A percentile compares a stretch with the other conserved stretches of the same genome.
These are phyloP conservation scores for Dendrocopos noguchii DNA, from an alignment of 2,113 vertebrate genomes.

Conservation along the genomic window DNA sequence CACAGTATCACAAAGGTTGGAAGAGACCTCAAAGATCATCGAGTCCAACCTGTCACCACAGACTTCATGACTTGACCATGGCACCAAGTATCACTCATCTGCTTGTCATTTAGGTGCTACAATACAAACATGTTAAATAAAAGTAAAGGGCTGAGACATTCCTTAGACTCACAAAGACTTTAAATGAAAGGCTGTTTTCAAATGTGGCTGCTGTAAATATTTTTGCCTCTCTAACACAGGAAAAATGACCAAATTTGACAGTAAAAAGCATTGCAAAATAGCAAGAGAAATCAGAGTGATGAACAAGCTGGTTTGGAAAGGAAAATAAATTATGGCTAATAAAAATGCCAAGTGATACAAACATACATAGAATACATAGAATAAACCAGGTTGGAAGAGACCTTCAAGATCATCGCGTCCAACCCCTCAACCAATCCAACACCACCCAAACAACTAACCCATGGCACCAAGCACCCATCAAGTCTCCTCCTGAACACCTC, in stretches of 20 bases:
- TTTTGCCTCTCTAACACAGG: neutral
- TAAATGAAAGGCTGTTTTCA: neutral
- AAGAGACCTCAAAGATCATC: no score
- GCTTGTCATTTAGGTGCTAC: neutral
- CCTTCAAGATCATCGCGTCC: no score
- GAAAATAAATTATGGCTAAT: neutral
- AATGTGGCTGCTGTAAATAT: neutral
- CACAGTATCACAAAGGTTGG: no score
- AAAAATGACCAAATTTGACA: neutral
- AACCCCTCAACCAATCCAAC: no score
- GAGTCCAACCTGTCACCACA: no score
- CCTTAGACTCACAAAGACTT: neutral
- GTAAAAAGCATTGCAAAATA: neutral
- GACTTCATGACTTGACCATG: no score
- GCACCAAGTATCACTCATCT: no score
- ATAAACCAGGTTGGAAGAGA: no score
- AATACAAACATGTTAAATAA: neutral
- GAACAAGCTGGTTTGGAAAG: neutral
- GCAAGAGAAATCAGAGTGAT: neutral
- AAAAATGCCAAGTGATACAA: neutral
- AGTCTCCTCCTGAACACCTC: no score
- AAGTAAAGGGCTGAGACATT: neutral
- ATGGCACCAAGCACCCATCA: no score
- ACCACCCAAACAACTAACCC: no score
- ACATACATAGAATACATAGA: neutral